Base-by-base conservation (phyloP, 92 coral and sea anemone species). In the Pocillopora meandrina region DNA sequence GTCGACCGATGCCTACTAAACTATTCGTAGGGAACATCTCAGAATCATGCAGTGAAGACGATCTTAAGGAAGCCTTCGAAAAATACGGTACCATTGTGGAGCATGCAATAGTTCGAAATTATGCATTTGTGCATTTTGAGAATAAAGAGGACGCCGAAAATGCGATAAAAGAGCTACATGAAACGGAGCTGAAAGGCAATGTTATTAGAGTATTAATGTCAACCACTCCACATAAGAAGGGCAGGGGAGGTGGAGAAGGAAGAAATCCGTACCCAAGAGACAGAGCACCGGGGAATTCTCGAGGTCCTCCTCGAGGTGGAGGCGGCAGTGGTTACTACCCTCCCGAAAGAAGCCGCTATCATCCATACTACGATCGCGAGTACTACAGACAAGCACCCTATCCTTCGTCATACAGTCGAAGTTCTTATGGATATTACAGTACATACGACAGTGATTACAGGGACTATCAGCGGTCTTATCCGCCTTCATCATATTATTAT, bases 71-170 rank as follows among this genome's bases (percentile, higher is more conserved):
- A 81, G 80, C 81, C 47, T 90, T 90, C 72, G 93, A 76, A 86
- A 86, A 86, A 71, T 86, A 90, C 74, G 93, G 93, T 75, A 87
- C 74, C 18, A 61, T 90, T 87, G 81, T 77, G 71, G 90, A 90
- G 72, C 81, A 76, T 72, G 87, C 93, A 71, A 90, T 90, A 79
- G 72, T 86, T 68, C 79, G 93, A 78, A 90, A 87, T 72, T 90
- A 81, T 69, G 93, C 76, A 35, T 90, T 90, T 82, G 93, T 90
- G 71, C 93, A 90, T 65, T 90, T 55, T 77, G 93, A 90, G 78
- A 81, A 90, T 33, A 82, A 86, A 77, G 93, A 90, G 61, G 93
- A 90, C 71, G 93, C 93, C 77, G 93, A 90, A 71, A 90, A 83
- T 3, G 93, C 93, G 33, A 90, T 90, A 64, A 90, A 90, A 78